Conservation (phyloP, 2,797 vertebrate genomes). For the Numenius phaeopus region DNA sequence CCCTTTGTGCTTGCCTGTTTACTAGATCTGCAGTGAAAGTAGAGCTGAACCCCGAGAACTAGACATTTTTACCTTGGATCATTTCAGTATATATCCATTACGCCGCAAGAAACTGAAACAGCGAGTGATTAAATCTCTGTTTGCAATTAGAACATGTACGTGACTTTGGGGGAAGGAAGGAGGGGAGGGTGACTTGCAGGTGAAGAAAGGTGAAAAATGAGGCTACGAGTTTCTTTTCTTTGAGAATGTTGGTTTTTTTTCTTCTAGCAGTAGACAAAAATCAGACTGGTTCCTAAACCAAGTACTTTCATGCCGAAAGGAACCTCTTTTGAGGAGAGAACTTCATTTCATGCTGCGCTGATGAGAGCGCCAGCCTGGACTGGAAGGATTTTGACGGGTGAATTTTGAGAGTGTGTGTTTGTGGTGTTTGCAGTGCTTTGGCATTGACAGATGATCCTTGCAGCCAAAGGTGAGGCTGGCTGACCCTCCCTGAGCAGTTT, state of each 20-base stretch:
- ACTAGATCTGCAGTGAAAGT: neutral
- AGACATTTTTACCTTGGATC: neutral
- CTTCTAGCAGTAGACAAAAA: neutral
- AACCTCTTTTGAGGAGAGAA: slow-evolving; percentile 25
- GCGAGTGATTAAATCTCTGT: neutral
- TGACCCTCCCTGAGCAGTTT: slow-evolving; percentile 79
- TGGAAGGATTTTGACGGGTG: slow-evolving; percentile 37
- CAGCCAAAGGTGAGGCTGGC: slow-evolving; percentile 79
- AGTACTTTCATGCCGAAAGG: neutral
- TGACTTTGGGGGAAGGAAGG: neutral
- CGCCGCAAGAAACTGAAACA: neutral
- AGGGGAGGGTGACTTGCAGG: neutral
- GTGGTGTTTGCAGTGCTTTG: slow-evolving; percentile 72
- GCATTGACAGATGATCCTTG: slow-evolving; percentile 75
- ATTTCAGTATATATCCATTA: neutral
- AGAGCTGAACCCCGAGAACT: neutral
- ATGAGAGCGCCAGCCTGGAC: neutral
- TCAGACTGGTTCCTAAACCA: neutral
- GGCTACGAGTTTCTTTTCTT: neutral
- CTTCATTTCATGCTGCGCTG: neutral
- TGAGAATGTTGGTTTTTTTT: neutral
- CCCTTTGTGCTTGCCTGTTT: neutral
- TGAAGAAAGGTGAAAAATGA: neutral
- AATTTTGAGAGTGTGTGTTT: slow-evolving; percentile 60
- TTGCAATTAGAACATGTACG: neutral